These are phyloP conservation scores for Xanthorhoe spadicearia DNA, from an alignment of 2,888 invertebrate species.

Conservation along the genomic window DNA sequence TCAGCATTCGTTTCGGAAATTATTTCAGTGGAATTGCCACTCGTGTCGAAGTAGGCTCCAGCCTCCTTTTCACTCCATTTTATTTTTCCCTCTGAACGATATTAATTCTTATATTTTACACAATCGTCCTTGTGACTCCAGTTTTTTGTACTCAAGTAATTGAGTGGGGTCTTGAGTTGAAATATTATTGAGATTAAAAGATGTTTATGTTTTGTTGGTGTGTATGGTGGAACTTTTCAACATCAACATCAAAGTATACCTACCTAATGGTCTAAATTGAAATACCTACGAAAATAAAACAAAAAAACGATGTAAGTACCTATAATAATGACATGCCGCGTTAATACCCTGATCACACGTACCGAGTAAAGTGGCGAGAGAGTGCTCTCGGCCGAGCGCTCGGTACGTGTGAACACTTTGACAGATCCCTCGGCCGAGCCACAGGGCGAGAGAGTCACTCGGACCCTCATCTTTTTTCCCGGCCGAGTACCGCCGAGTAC, in stretches of 20 bases:
- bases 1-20: slow-evolving; percentile 63
- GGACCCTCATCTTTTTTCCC: too few species aligned
- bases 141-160: slow-evolving; percentile 41
- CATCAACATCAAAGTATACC: background rate
- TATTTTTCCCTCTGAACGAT: slow-evolving; percentile 41
- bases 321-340: too few species aligned
- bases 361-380: too few species aligned
- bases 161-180: slow-evolving; percentile 42
- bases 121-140: slow-evolving; percentile 39
- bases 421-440: too few species aligned
- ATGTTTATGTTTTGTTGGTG: slow-evolving; percentile 15
- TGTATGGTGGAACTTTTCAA: background rate
- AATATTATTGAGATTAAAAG: slow-evolving; percentile 38
- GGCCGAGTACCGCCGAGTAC: too few species aligned
- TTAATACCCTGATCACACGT: too few species aligned
- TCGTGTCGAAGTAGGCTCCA: slow-evolving; percentile 56
- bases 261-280: too few species aligned
- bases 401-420: too few species aligned
- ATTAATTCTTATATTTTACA: slow-evolving; percentile 45
- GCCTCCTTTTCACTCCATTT: slow-evolving; percentile 46
- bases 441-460: too few species aligned
- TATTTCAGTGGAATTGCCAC: slow-evolving; percentile 71
- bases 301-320: too few species aligned
- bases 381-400: too few species aligned
- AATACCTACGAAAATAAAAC: too few species aligned